phyloP scores from a whole-genome alignment of 2,888 invertebrate genomes.

The Yponomeuta cagnagella region DNA sequence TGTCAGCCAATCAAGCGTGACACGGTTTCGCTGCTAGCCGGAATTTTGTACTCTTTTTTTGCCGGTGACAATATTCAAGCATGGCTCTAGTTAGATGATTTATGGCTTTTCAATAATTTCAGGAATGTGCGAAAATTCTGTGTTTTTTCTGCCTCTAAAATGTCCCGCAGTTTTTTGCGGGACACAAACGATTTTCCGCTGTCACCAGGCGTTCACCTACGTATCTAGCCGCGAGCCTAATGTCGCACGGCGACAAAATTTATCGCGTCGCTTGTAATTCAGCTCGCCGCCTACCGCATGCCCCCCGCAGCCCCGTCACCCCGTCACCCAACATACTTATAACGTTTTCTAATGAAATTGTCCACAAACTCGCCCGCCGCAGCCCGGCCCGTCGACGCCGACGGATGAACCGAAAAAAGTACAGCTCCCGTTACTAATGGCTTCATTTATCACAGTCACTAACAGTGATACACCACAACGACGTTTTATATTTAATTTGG shows the following conservation, averaged over 20 bases:
- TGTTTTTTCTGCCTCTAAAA: neutral
- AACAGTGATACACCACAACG: slow-evolving; percentile 75
- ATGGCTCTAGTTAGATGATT: slow-evolving; percentile 9
- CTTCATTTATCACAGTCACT: slow-evolving; percentile 76
- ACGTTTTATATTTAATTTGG: slow-evolving; percentile 75
- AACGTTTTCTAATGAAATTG: slow-evolving; percentile 76
- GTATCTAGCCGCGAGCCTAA: slow-evolving; percentile 59
- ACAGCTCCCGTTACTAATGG: slow-evolving; percentile 75
- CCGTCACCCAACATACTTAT: slow-evolving; percentile 69
- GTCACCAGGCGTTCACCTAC: slow-evolving; percentile 25
- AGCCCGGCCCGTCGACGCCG: slow-evolving; percentile 63
- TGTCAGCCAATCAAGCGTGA: slow-evolving; percentile 13
- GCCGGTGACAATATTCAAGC: slow-evolving; percentile 1
- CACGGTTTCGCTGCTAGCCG: slow-evolving; percentile 2
- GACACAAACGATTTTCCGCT: slow-evolving; percentile 2
- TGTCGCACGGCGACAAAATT: slow-evolving; percentile 69
- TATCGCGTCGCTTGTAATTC: slow-evolving; percentile 71
- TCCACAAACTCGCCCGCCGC: slow-evolving; percentile 68
- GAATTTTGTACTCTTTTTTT: slow-evolving; percentile 8
- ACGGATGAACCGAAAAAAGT: slow-evolving; percentile 74
- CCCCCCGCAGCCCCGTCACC: slow-evolving; percentile 32
- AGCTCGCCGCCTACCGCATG: slow-evolving; percentile 43
- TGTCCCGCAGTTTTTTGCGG: neutral
- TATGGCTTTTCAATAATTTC: slow-evolving; percentile 7
- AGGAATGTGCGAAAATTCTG: neutral